Conservation (phyloP, 1,140 invertebrate genomes). For the Coptotermes formosanus region DNA sequence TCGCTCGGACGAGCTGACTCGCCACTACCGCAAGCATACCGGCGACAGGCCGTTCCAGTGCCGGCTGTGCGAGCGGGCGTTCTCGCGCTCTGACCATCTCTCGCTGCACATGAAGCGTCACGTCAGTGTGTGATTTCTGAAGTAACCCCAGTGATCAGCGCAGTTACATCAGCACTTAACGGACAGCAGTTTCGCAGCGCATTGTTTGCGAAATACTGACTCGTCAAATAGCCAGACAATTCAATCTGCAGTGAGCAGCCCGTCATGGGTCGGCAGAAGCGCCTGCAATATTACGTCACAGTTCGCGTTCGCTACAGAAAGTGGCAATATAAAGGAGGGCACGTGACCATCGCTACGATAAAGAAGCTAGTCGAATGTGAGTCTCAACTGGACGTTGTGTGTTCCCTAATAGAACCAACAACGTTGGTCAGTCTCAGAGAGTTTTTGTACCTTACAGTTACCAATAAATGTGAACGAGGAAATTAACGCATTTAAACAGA, state of each 20-base stretch:
- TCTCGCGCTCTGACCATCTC: conserved; percentile 63
- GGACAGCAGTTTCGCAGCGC: no score
- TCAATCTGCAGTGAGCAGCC: no score
- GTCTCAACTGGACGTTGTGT: not conserved
- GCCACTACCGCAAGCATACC: conserved; percentile 60
- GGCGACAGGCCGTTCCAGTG: conserved; percentile 60
- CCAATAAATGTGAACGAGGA: not conserved
- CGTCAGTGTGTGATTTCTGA: conserved; percentile 45
- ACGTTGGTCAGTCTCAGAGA: not conserved
- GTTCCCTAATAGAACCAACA: not conserved
- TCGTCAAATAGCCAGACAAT: no score
- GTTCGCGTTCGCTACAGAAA: no score
- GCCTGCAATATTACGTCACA: no score
- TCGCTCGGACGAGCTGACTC: conserved; percentile 64
- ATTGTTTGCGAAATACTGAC: no score
- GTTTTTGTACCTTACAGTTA: not conserved
- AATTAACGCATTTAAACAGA: not conserved
- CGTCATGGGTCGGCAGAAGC: no score
- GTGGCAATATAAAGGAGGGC: no score
- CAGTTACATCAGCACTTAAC: not conserved
- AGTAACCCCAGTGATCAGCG: not conserved
- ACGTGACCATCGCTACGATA: no score
- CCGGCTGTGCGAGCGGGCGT: conserved; percentile 58
- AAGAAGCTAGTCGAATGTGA: not conserved
- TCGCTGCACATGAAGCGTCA: conserved; percentile 66